Evolutionary conservation across 2,113 vertebrate genomes (phyloP).

Genomic region (Meleagris gallopavo): DNA sequence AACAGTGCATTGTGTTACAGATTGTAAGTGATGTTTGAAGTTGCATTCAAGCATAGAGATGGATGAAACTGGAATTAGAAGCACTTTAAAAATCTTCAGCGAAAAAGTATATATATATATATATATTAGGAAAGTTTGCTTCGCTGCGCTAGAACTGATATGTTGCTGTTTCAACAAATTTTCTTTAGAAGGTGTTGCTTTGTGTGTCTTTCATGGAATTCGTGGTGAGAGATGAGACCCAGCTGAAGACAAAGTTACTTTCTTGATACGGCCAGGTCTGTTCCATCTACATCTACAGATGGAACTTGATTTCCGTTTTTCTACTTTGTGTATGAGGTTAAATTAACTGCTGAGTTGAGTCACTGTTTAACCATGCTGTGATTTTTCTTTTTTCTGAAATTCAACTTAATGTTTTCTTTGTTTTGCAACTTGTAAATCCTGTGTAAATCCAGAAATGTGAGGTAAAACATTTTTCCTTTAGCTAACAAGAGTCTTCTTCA

Average conservation of each 20-base stretch:
- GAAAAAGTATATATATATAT: too few relatives aligned
- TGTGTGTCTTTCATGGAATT: background rate
- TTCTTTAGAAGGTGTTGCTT: background rate
- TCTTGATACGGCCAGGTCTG: background rate
- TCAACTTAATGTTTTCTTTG: conserved; percentile 5
- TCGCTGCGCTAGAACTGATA: background rate
- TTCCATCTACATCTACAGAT: background rate
- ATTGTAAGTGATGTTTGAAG: background rate
- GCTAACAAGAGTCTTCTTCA: background rate
- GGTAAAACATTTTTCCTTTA: background rate
- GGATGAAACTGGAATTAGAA: background rate
- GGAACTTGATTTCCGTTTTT: background rate
- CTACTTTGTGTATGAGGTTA: background rate
- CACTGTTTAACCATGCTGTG: background rate
- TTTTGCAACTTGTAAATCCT: background rate
- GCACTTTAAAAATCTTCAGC: background rate
- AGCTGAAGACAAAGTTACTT: background rate
- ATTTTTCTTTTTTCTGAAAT: background rate
- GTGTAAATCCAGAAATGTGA: background rate
- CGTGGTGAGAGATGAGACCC: background rate
- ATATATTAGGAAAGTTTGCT: background rate
- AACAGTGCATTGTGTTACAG: background rate
- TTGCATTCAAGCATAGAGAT: background rate
- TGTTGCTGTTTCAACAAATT: background rate
- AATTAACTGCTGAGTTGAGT: background rate